phyloP scores from a whole-genome alignment of 2,113 vertebrate species.

The Lagopus leucura region DNA sequence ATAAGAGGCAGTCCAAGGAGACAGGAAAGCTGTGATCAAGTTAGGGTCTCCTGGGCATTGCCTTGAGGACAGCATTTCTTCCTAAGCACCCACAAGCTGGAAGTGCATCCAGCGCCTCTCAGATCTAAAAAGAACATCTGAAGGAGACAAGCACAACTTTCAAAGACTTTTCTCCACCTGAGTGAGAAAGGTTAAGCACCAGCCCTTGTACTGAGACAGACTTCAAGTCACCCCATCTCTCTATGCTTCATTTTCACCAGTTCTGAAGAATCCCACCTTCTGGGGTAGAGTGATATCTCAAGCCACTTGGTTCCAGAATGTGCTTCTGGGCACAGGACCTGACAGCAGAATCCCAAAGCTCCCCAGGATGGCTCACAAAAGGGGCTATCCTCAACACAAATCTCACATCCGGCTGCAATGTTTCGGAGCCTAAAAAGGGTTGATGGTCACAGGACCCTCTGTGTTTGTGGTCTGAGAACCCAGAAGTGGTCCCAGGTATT shows the following conservation, averaged over 20 bases:
- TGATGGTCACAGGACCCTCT: neutral
- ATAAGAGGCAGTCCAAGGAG: neutral
- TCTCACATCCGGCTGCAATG: neutral
- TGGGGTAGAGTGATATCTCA: neutral
- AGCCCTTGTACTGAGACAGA: neutral
- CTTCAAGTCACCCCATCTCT: neutral
- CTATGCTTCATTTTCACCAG: neutral
- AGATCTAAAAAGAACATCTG: neutral
- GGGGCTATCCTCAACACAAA: neutral
- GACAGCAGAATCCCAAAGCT: neutral
- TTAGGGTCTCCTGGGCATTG: neutral
- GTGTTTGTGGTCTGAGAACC: neutral
- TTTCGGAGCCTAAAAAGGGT: neutral
- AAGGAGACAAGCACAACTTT: neutral
- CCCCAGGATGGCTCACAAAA: fast-evolving
- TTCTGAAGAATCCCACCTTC: neutral
- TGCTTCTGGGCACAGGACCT: neutral
- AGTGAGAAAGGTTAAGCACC: neutral
- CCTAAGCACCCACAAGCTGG: neutral
- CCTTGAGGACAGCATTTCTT: neutral
- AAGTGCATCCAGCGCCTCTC: neutral
- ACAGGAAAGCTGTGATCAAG: neutral
- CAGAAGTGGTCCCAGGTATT: neutral
- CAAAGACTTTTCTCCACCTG: neutral
- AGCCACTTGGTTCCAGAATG: neutral